A percentile compares a stretch with the other conserved stretches of the same genome.
Evolutionary conservation across 2,113 vertebrate species (phyloP).

Genomic region (Hippocampus guttulatus): DNA sequence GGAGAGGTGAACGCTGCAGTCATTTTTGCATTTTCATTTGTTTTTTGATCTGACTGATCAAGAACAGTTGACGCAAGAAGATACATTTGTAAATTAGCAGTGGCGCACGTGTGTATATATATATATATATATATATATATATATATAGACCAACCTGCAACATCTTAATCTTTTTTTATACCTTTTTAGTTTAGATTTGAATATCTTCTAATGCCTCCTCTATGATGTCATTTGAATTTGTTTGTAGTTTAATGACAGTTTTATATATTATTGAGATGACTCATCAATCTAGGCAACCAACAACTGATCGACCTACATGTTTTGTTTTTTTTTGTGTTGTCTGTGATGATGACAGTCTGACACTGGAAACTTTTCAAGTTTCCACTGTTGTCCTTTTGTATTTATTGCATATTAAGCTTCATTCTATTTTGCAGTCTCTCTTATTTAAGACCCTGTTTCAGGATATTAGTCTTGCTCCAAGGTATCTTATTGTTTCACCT

Average conservation of each 20-base stretch:
- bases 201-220: no score
- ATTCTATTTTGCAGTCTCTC: not conserved
- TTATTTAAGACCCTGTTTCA: conserved; percentile 5
- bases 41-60: not conserved
- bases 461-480: not conserved
- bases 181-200: not conserved
- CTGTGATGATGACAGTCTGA: not conserved
- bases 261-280: no score
- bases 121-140: not conserved
- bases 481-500: conserved; percentile 24
- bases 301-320: no score
- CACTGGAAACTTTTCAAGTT: not conserved
- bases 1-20: conserved; percentile 2
- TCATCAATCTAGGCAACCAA: no score
- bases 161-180: not conserved
- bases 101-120: no score
- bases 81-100: not conserved
- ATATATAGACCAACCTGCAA: not conserved
- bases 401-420: not conserved
- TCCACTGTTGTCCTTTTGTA: not conserved
- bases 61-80: not conserved
- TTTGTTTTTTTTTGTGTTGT: no score
- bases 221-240: no score
- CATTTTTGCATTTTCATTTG: not conserved
- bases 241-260: no score